Conservation (phyloP, 2,888 invertebrate species). For the Opisthograptis luteolata region DNA sequence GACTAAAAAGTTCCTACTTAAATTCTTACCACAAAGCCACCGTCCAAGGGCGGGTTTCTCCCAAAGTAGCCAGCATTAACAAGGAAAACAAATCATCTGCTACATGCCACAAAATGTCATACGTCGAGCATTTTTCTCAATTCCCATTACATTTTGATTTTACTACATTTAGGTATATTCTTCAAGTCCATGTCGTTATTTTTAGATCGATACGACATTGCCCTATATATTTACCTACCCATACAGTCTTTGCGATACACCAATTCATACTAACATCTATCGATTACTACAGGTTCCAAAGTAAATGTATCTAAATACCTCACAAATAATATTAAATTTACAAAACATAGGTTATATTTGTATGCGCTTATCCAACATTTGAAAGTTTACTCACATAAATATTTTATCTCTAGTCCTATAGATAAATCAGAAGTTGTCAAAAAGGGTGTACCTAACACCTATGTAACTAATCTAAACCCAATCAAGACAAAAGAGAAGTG, state of each 20-base stretch:
- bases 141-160: too few species aligned
- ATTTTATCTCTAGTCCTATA: slow-evolving; percentile 17
- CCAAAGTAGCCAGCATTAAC: not conserved
- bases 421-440: slow-evolving; percentile 32
- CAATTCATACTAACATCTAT: slow-evolving; percentile 32
- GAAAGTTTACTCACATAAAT: slow-evolving; percentile 19
- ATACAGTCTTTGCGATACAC: slow-evolving; percentile 40
- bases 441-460: too few species aligned
- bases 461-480: too few species aligned
- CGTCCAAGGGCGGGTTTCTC: slow-evolving; percentile 20
- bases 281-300: slow-evolving; percentile 23
- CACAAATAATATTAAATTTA: slow-evolving; percentile 19
- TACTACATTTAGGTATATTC: not conserved
- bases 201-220: slow-evolving; percentile 1
- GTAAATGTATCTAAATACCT: slow-evolving; percentile 19
- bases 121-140: too few species aligned
- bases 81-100: not conserved
- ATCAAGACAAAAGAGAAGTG: too few species aligned
- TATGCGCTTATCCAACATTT: slow-evolving; percentile 16
- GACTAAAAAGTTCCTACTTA: not conserved
- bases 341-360: slow-evolving; percentile 25
- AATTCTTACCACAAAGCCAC: slow-evolving; percentile 33
- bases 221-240: slow-evolving; percentile 24
- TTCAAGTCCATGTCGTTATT: slow-evolving; percentile 2
- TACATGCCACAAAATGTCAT: not conserved